Conservation (phyloP, 1,140 invertebrate species). For the Rhyzopertha dominica region DNA sequence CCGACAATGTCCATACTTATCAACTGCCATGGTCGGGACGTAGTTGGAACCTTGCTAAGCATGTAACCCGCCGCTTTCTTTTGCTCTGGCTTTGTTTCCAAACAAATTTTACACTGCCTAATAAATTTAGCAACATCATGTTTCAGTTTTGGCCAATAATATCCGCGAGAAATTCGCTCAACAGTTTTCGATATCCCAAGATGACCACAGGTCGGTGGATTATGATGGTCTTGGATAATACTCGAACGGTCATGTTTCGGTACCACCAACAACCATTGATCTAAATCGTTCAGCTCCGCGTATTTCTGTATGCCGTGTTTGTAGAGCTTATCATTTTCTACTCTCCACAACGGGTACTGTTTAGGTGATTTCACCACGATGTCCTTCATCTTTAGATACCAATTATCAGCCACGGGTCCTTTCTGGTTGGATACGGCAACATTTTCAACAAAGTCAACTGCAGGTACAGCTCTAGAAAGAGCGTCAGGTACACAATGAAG, state of each 20-base stretch:
- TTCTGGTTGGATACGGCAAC: no score
- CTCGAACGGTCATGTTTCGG: background rate
- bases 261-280: slow-evolving; percentile 25
- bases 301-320: no score
- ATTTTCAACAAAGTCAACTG: no score
- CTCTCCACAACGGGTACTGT: no score
- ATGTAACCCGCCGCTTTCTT: slow-evolving; percentile 11
- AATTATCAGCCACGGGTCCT: no score
- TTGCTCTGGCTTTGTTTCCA: slow-evolving; percentile 15
- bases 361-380: no score
- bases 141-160: slow-evolving; percentile 19
- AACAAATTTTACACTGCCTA: slow-evolving; percentile 8
- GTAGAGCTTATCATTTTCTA: no score
- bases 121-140: slow-evolving; percentile 11
- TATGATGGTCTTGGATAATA: slow-evolving; percentile 7
- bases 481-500: no score
- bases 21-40: slow-evolving; percentile 13
- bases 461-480: no score
- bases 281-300: no score
- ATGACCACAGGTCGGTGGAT: slow-evolving; percentile 19
- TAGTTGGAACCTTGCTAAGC: slow-evolving; percentile 2
- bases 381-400: no score
- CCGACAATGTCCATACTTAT: slow-evolving; percentile 16
- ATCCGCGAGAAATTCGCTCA: slow-evolving; percentile 1
- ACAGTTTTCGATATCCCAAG: slow-evolving; percentile 26